A percentile compares a stretch with the other conserved stretches of the same genome.
phyloP scores from a whole-genome alignment of 2,888 invertebrate genomes.

The Spialia ferax region DNA sequence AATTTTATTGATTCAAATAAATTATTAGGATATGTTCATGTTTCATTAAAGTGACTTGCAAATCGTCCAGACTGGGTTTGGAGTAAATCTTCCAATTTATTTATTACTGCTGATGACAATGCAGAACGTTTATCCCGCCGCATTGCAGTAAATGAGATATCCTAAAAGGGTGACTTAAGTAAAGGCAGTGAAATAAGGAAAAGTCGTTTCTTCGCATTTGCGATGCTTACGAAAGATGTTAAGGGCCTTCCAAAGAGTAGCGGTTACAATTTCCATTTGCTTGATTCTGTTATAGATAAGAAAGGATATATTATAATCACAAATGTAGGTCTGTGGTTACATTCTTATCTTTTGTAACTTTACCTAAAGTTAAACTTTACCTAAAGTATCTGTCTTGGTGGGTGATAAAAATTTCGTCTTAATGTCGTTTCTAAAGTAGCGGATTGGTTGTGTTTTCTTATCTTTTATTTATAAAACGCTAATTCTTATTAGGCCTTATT shows the following conservation, averaged over 20 bases:
- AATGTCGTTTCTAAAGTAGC: no score
- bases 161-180: conserved; percentile 37
- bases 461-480: no score
- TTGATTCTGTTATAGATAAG: conserved; percentile 18
- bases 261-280: conserved; percentile 23
- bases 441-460: no score
- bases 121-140: conserved; percentile 44
- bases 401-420: no score
- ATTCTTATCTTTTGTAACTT: no score
- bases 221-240: conserved; percentile 22
- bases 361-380: no score
- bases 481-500: no score
- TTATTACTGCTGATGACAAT: conserved; percentile 55
- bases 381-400: no score
- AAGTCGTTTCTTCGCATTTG: conserved; percentile 28
- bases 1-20: conserved; percentile 30
- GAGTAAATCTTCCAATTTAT: conserved; percentile 54
- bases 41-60: conserved; percentile 51
- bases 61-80: conserved; percentile 41
- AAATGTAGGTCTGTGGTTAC: no score
- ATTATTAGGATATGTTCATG: conserved; percentile 41
- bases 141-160: conserved; percentile 43
- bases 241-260: conserved; percentile 6
- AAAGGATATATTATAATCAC: neutral
- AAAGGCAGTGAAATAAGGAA: conserved; percentile 31